A percentile compares a stretch with the other conserved stretches of the same genome.
These are phyloP conservation scores for Patella vulgata DNA, from an alignment of 1,140 invertebrate genomes.

Conservation along the genomic window DNA sequence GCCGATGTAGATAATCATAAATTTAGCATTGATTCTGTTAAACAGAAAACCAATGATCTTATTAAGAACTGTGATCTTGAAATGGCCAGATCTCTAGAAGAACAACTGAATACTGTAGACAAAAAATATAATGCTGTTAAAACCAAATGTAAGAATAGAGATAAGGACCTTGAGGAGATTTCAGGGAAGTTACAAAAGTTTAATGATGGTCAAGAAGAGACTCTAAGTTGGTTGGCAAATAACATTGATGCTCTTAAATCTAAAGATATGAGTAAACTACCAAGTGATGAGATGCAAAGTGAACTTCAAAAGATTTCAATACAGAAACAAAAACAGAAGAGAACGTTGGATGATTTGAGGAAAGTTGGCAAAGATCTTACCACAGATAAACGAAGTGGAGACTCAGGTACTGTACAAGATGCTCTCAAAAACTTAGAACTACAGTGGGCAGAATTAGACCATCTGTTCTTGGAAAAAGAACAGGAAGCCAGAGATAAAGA, in stretches of 20 bases:
- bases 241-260: slow-evolving; percentile 82
- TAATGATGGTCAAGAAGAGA: slow-evolving; percentile 72
- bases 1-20: slow-evolving; percentile 87
- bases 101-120: slow-evolving; percentile 86
- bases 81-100: slow-evolving; percentile 89
- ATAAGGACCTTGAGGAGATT: slow-evolving; percentile 85
- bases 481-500: slow-evolving; percentile 82
- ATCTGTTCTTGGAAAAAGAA: slow-evolving; percentile 82
- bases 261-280: slow-evolving; percentile 75
- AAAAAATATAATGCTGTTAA: slow-evolving; percentile 84
- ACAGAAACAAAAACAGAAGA: slow-evolving; percentile 71
- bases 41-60: slow-evolving; percentile 80
- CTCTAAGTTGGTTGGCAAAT: slow-evolving; percentile 66
- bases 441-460: slow-evolving; percentile 81
- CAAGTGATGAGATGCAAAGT: slow-evolving; percentile 76
- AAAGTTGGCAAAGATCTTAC: slow-evolving; percentile 83
- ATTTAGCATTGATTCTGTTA: slow-evolving; percentile 84
- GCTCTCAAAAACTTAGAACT: slow-evolving; percentile 78
- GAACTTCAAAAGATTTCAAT: slow-evolving; percentile 72
- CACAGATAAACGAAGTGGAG: slow-evolving; percentile 73
- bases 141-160: slow-evolving; percentile 81
- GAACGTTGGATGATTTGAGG: slow-evolving; percentile 81
- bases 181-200: slow-evolving; percentile 78
- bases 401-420: slow-evolving; percentile 83
- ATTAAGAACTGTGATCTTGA: slow-evolving; percentile 84